Percentiles rank a stretch among this genome's conserved stretches.
Evolutionary conservation across 1,140 invertebrate genomes (phyloP).

Genomic region (Plectrocnemia conspersa): DNA sequence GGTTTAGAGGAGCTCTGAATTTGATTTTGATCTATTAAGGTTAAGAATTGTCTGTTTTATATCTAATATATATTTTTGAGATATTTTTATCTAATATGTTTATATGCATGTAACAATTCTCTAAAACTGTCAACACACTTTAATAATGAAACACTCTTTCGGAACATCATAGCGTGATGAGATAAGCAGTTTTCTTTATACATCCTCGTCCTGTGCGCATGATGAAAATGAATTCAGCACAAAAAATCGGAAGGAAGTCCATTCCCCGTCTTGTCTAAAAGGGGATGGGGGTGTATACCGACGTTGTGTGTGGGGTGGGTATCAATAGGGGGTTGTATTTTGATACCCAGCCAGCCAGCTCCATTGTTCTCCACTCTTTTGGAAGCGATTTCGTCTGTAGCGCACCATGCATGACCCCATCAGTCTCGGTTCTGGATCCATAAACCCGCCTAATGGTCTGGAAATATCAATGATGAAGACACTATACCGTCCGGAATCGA

Average conservation of each 20-base stretch:
- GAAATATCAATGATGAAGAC: conserved; percentile 37
- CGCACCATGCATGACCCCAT: conserved; percentile 29
- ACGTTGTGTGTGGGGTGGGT: neutral
- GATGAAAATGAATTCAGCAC: conserved; percentile 2
- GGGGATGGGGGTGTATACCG: neutral
- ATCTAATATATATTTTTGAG: too few species aligned
- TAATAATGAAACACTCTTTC: too few species aligned
- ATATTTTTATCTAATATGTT: too few species aligned
- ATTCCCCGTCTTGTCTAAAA: neutral
- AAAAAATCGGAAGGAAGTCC: conserved; percentile 5
- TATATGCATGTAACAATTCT: too few species aligned
- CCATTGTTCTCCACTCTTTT: conserved; percentile 32
- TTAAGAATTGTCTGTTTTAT: too few species aligned
- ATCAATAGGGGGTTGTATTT: conserved; percentile 7
- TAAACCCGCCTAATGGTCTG: conserved; percentile 34
- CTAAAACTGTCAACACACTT: too few species aligned
- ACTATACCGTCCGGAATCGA: conserved; percentile 33
- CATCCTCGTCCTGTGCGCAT: too few species aligned
- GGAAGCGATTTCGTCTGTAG: conserved; percentile 32
- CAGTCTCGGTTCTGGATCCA: conserved; percentile 26
- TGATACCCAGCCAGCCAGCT: conserved; percentile 5
- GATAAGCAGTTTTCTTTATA: too few species aligned
- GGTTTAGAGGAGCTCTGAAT: too few species aligned
- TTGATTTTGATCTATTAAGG: too few species aligned
- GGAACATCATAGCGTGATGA: too few species aligned